Evolutionary conservation across 30 jellyfish, hydroid and myxozoan species (phyloP), one percentile per base, ranked within the genome.

Genomic region (Chrysaora quinquecirrha): DNA sequence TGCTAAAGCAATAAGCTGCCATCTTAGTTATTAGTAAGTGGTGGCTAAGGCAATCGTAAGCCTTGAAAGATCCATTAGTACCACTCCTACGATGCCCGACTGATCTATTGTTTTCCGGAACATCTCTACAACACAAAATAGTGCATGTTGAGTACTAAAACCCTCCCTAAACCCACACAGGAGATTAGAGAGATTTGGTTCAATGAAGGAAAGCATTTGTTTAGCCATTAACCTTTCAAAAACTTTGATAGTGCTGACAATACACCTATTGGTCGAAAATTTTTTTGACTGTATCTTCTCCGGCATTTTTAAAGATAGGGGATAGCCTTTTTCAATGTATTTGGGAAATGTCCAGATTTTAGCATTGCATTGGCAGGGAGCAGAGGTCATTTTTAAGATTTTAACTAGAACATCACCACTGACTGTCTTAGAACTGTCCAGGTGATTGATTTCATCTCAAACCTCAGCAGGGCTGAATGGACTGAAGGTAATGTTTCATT

Each of bases 341-440:
- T 43, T 43, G 58, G 58, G 16, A 16, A 43, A 43, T 6, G 58
- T 43, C 58, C 58, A 43, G 58, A 43, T 43, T 43, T 16, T 43
- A 43, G 58, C 58, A 43, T 43, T 43, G 58, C 58, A 43, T 43
- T 43, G 16, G 58, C 58, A 43, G 58, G 16, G 9, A 43, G 16
- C 12, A 43, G 9, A 6, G n/a, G n/a, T n/a, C n/a, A n/a, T n/a
- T n/a, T n/a, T n/a, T n/a, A n/a, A n/a, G n/a, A n/a, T n/a, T n/a
- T 43, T 43, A 43, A 43, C 58, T 43, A 16, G 58, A 6, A 43
- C 16, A 43, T 43, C 58, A 43, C 58, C 58, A 43, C 58, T 43
- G 12, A 43, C 58, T 43, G 58, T 43, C 58, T n/a, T n/a, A n/a
- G n/a, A n/a, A n/a, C 58, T 43, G 58, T 43, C 58, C 58, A 43